Conservation (phyloP, 1,140 invertebrate genomes). For the Pogonomyrmex californicus region DNA sequence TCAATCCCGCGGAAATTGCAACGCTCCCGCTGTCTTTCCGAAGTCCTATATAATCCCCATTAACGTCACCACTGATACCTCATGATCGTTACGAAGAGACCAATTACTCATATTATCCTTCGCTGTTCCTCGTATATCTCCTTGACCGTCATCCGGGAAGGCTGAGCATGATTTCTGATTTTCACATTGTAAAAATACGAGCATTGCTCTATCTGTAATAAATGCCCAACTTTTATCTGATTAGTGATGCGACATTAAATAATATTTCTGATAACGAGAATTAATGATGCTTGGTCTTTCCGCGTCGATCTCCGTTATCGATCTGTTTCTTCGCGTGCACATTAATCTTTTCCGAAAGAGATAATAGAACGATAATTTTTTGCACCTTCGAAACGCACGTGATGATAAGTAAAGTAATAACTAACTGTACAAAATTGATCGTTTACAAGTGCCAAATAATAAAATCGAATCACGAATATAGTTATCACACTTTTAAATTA, state of each 20-base stretch:
- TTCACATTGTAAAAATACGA: constrained; percentile 9
- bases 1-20: constrained; percentile 71
- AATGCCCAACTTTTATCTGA: constrained; percentile 38
- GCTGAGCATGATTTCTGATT: constrained; percentile 28
- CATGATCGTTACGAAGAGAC: constrained; percentile 65
- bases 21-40: constrained; percentile 38
- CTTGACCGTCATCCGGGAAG: constrained; percentile 56
- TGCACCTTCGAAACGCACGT: neutral
- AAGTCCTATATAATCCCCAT: constrained; percentile 56
- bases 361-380: constrained; percentile 17
- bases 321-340: neutral
- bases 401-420: neutral
- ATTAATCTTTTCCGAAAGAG: constrained; percentile 41
- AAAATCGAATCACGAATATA: neutral
- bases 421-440: neutral
- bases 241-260: constrained; percentile 42
- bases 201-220: constrained; percentile 39
- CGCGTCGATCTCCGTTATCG: constrained; percentile 5
- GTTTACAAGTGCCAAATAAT: neutral
- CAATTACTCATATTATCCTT: constrained; percentile 70
- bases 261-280: constrained; percentile 35
- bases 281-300: constrained; percentile 18
- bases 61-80: constrained; percentile 69
- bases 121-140: constrained; percentile 9
- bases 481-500: neutral